Percentiles rank a stretch among this genome's conserved stretches.
These are phyloP conservation scores for Charaxes varanes DNA, from an alignment of 1,140 invertebrate species.

Conservation along the genomic window DNA sequence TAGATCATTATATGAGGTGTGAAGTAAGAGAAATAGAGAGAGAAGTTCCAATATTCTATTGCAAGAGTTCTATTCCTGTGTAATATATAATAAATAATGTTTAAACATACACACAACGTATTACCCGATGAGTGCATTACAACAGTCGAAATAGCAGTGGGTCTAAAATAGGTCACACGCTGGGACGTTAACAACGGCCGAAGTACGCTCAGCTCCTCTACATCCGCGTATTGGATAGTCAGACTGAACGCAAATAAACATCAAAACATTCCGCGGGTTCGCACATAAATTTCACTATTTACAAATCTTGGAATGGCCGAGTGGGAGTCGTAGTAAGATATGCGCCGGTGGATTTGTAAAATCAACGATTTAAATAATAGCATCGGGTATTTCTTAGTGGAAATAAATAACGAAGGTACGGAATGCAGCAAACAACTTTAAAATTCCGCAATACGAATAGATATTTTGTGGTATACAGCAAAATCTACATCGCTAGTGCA, in stretches of 20 bases:
- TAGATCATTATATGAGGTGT: too few relatives aligned
- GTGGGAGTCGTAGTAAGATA: constrained; percentile 15
- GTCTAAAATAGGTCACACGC: constrained; percentile 47
- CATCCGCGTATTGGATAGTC: constrained; percentile 32
- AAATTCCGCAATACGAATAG: too few relatives aligned
- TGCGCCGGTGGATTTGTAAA: constrained; percentile 8
- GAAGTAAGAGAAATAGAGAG: too few relatives aligned
- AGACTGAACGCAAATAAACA: constrained; percentile 24
- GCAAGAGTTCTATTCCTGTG: too few relatives aligned
- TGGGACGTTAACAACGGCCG: constrained; percentile 32
- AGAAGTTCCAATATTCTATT: constrained; percentile 7
- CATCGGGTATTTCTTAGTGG: too few relatives aligned
- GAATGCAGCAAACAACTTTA: too few relatives aligned
- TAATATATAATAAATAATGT: too few relatives aligned
- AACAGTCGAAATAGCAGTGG: constrained; percentile 30
- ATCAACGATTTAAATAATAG: not conserved
- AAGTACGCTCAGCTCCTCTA: constrained; percentile 18
- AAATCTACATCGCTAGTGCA: too few relatives aligned
- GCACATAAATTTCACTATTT: constrained; percentile 20
- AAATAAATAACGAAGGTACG: too few relatives aligned
- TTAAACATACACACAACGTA: too few relatives aligned
- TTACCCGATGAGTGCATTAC: constrained; percentile 19
- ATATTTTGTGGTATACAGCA: too few relatives aligned
- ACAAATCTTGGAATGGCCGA: constrained; percentile 13
- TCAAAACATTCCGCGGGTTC: constrained; percentile 19